Evolutionary conservation across 1,140 invertebrate genomes (phyloP).

Genomic region (Bombus vancouverensis): DNA sequence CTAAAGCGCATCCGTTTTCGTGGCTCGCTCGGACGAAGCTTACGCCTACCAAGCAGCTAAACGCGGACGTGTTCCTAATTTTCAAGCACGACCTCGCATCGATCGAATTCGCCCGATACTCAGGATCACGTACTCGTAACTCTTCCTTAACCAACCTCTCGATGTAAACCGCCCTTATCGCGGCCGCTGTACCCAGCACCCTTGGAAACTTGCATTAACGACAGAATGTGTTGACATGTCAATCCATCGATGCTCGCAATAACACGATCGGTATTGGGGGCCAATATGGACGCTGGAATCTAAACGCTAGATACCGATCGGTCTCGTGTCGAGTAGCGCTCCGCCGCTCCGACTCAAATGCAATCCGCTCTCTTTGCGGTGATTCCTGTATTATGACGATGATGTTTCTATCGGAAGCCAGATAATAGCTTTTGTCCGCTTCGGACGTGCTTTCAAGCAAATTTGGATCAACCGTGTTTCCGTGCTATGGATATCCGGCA

Average conservation of each 20-base stretch:
- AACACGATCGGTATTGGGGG: slow-evolving; percentile 32
- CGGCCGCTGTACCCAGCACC: slow-evolving; percentile 21
- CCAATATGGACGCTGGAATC: not conserved
- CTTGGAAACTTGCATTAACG: slow-evolving; percentile 54
- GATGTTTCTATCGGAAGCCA: not conserved
- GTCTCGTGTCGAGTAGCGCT: not conserved
- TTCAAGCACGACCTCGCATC: slow-evolving; percentile 51
- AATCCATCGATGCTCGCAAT: slow-evolving; percentile 26
- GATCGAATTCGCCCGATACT: slow-evolving; percentile 61
- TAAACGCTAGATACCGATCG: slow-evolving; percentile 9
- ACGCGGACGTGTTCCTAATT: slow-evolving; percentile 64
- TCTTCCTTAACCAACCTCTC: slow-evolving; percentile 60
- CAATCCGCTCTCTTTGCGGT: slow-evolving; percentile 15
- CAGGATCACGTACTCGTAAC: slow-evolving; percentile 66
- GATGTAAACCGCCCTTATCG: slow-evolving; percentile 65
- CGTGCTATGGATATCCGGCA: not conserved
- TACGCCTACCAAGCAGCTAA: slow-evolving; percentile 42
- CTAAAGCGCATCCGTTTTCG: not conserved
- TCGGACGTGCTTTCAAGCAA: slow-evolving; percentile 7
- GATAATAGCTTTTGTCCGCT: slow-evolving; percentile 29
- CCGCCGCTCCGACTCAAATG: not conserved
- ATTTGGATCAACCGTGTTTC: slow-evolving; percentile 8
- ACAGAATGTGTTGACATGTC: slow-evolving; percentile 53
- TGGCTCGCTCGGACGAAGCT: not conserved
- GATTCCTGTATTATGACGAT: slow-evolving; percentile 18